Conservation (phyloP, 2,888 invertebrate genomes). For the Acanthosepion esculentum region DNA sequence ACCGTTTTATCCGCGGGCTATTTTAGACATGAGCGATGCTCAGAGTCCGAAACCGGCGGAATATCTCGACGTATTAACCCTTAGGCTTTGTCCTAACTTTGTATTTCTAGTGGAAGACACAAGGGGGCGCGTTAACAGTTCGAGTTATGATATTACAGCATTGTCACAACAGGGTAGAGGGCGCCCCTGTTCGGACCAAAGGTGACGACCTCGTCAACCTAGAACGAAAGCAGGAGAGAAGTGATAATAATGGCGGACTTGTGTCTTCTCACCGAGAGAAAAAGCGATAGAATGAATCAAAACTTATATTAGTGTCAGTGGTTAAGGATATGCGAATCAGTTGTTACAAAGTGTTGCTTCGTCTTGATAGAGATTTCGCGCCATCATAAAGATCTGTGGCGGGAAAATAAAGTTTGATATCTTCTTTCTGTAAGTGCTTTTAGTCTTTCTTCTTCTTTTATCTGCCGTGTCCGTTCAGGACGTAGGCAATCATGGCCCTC, state of each 20-base stretch:
- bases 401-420: not conserved
- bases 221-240: not conserved
- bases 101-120: not conserved
- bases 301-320: not conserved
- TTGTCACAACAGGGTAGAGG: slow-evolving; percentile 21
- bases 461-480: no score
- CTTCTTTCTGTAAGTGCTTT: not conserved
- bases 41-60: not conserved
- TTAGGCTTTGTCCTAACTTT: not conserved
- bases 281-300: not conserved
- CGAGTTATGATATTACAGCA: slow-evolving; percentile 33
- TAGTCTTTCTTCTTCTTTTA: no score
- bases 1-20: not conserved
- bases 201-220: not conserved
- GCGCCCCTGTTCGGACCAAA: not conserved
- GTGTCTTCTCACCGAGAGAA: not conserved
- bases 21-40: slow-evolving; percentile 14
- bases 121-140: not conserved
- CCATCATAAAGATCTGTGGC: not conserved
- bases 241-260: not conserved
- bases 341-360: not conserved
- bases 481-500: no score
- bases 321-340: not conserved
- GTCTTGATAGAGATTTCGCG: not conserved
- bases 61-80: not conserved